phyloP scores from a whole-genome alignment of 2,888 invertebrate species.

The Cenopis cana region DNA sequence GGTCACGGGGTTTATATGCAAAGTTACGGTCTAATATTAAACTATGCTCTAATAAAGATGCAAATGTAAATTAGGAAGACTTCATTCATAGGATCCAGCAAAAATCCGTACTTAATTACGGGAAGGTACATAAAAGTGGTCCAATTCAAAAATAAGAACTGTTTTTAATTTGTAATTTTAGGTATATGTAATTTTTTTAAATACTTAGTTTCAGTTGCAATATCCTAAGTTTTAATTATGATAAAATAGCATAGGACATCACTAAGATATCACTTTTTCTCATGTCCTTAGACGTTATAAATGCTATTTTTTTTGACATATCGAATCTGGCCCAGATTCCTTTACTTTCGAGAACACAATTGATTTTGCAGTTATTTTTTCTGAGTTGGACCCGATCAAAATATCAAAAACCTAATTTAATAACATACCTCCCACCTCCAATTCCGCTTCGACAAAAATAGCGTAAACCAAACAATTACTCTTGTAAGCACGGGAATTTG shows the following conservation, averaged over 20 bases:
- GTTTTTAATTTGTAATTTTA: too few species aligned
- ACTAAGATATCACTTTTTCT: not conserved
- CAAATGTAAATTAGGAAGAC: too few species aligned
- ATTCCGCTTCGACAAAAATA: not conserved
- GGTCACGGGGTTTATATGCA: conserved; percentile 37
- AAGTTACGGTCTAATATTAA: conserved; percentile 24
- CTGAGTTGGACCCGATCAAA: too few species aligned
- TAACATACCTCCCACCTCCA: not conserved
- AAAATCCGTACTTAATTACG: not conserved
- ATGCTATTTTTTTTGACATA: too few species aligned
- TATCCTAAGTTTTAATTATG: too few species aligned
- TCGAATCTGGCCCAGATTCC: not conserved
- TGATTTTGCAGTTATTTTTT: too few species aligned
- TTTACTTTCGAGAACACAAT: not conserved
- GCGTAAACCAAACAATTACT: conserved; percentile 12
- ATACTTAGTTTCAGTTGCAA: too few species aligned
- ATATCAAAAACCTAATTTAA: not conserved
- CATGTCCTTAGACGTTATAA: too few species aligned
- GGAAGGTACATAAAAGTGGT: too few species aligned
- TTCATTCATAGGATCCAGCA: not conserved
- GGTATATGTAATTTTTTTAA: too few species aligned
- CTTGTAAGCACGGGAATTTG: not conserved
- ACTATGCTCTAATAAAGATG: not conserved
- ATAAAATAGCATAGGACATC: too few species aligned
- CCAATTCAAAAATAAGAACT: too few species aligned